Percentiles rank a stretch among this genome's conserved stretches.
These are phyloP conservation scores for Drosophila simulans DNA, from an alignment of 1,140 invertebrate species.

Conservation along the genomic window DNA sequence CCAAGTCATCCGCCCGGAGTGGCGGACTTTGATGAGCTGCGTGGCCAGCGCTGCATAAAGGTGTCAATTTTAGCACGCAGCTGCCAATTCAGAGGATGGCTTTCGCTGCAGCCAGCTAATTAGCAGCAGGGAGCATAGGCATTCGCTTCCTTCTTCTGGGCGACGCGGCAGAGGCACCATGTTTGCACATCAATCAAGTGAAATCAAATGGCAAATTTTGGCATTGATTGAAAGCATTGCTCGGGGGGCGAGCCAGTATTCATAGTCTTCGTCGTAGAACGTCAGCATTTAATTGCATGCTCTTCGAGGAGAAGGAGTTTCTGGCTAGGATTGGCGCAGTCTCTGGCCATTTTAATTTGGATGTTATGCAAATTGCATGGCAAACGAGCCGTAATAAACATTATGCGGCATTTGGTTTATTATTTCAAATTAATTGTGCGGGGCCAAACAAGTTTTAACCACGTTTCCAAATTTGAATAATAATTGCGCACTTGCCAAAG, in stretches of 20 bases:
- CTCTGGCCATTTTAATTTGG: constrained; percentile 34
- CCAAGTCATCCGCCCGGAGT: constrained; percentile 52
- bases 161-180: constrained; percentile 13
- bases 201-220: constrained; percentile 69
- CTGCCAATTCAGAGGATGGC: constrained; percentile 66
- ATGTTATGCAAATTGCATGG: constrained; percentile 75
- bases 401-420: constrained; percentile 62
- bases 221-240: constrained; percentile 74
- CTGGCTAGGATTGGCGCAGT: constrained; percentile 4
- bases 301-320: constrained; percentile 37
- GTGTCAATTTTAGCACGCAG: constrained; percentile 81
- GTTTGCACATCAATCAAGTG: constrained; percentile 79
- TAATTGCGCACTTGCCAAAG: constrained; percentile 59
- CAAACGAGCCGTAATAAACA: constrained; percentile 69
- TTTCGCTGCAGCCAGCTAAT: constrained; percentile 51
- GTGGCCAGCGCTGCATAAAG: constrained; percentile 71
- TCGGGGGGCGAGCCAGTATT: constrained; percentile 29
- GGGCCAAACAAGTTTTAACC: constrained; percentile 51
- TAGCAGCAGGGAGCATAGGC: constrained; percentile 37
- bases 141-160: constrained; percentile 42
- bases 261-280: constrained; percentile 30
- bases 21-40: constrained; percentile 69
- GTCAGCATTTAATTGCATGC: constrained; percentile 74
- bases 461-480: constrained; percentile 39
- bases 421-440: constrained; percentile 75